A percentile compares a stretch with the other conserved stretches of the same genome.
phyloP scores from a whole-genome alignment of 2,113 vertebrate genomes.

The Shinisaurus crocodilurus region DNA sequence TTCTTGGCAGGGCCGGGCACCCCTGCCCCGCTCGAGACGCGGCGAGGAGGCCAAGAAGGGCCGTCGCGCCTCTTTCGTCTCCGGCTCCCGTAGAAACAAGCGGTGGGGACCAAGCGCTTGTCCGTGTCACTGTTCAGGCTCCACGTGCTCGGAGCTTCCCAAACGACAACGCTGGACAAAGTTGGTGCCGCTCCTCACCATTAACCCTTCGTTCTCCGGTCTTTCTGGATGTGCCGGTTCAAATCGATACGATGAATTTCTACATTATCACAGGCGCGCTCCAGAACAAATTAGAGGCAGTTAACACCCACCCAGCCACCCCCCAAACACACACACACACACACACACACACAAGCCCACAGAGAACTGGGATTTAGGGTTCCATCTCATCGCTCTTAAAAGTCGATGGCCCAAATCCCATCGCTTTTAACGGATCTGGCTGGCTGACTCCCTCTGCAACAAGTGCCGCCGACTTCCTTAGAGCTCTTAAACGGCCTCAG shows the following conservation, averaged over 20 bases:
- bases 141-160: neutral
- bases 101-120: no score
- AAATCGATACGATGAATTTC: neutral
- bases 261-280: neutral
- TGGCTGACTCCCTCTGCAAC: no score
- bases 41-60: no score
- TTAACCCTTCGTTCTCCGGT: neutral
- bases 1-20: neutral
- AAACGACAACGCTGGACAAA: neutral
- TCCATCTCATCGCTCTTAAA: neutral
- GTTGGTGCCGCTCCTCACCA: neutral
- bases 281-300: neutral
- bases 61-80: neutral
- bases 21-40: neutral
- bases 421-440: neutral
- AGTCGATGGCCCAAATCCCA: neutral
- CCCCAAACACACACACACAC: no score
- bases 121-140: neutral
- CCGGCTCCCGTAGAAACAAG: no score
- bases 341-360: neutral
- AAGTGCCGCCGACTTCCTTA: neutral
- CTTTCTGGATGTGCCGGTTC: neutral
- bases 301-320: no score
- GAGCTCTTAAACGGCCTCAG: neutral
- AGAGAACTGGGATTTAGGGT: neutral